phyloP scores from a whole-genome alignment of 2,113 vertebrate species.

The Toxotes jaculatrix region DNA sequence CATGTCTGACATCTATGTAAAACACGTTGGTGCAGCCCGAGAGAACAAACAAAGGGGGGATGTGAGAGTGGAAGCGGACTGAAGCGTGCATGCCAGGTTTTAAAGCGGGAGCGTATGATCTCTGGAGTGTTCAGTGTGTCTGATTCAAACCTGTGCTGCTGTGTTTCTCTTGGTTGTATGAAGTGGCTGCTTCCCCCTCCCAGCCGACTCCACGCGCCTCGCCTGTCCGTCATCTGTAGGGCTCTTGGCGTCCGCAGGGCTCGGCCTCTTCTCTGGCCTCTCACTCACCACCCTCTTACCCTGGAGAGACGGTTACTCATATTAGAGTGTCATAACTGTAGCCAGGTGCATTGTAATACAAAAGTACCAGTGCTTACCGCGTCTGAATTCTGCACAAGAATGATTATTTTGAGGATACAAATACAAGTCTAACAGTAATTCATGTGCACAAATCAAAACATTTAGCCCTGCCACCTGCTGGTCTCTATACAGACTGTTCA shows the following conservation, averaged over 20 bases:
- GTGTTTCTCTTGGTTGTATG: slow-evolving; percentile 81
- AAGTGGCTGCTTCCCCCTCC: slow-evolving; percentile 73
- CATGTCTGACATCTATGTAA: slow-evolving; percentile 83
- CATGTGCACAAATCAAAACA: background rate
- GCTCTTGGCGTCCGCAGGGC: slow-evolving; percentile 66
- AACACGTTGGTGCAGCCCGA: slow-evolving; percentile 55
- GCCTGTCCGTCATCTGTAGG: slow-evolving; percentile 76
- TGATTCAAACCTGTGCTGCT: slow-evolving; percentile 81
- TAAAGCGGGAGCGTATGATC: background rate
- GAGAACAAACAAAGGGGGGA: slow-evolving; percentile 46
- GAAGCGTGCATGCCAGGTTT: slow-evolving; percentile 16
- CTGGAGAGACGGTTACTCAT: slow-evolving; percentile 73
- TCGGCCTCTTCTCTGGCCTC: slow-evolving; percentile 78
- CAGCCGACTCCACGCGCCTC: slow-evolving; percentile 72
- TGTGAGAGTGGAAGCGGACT: slow-evolving; percentile 35
- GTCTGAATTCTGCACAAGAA: background rate
- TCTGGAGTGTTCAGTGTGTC: slow-evolving; percentile 18
- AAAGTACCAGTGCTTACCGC: background rate
- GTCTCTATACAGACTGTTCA: background rate
- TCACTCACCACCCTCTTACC: slow-evolving; percentile 92
- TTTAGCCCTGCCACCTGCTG: background rate
- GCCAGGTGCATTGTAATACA: background rate
- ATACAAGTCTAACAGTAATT: background rate
- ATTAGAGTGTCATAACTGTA: slow-evolving; percentile 11
- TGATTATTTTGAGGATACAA: background rate